phyloP scores from a whole-genome alignment of 2,113 vertebrate genomes.

The Proterorhinus semilunaris region DNA sequence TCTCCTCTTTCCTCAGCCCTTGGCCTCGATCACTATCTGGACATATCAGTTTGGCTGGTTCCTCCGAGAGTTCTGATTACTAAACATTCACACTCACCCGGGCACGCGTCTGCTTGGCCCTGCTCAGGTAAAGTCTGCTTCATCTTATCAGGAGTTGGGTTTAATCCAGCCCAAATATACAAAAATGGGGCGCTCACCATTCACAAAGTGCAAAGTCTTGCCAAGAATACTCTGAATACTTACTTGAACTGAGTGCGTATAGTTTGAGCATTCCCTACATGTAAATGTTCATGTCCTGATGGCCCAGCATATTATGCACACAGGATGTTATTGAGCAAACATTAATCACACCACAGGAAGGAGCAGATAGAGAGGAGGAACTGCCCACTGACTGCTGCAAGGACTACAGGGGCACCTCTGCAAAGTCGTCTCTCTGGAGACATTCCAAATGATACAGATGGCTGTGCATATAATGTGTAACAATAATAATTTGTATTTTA shows the following conservation, averaged over 20 bases:
- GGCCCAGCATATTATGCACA: constrained; percentile 52
- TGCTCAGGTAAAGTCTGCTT: neutral
- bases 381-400: constrained; percentile 50
- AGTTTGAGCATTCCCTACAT: neutral
- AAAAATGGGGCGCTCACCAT: no score
- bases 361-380: constrained; percentile 51
- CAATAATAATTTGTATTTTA: neutral
- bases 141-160: neutral
- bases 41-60: constrained; percentile 40
- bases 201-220: no score
- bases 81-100: constrained; percentile 42
- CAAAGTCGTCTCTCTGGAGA: constrained; percentile 34
- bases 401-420: constrained; percentile 65
- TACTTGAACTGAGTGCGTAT: neutral
- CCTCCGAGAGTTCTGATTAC: constrained; percentile 37
- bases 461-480: constrained; percentile 26
- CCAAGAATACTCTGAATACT: neutral
- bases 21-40: constrained; percentile 58
- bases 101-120: constrained; percentile 22
- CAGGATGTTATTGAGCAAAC: constrained; percentile 63
- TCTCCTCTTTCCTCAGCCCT: constrained; percentile 46
- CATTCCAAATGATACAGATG: constrained; percentile 33
- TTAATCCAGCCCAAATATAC: constrained; percentile 21
- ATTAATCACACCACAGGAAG: constrained; percentile 72
- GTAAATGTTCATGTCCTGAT: constrained; percentile 38